Evolutionary conservation across 2,797 vertebrate genomes (phyloP).

Genomic region (Coregonus suidteri): DNA sequence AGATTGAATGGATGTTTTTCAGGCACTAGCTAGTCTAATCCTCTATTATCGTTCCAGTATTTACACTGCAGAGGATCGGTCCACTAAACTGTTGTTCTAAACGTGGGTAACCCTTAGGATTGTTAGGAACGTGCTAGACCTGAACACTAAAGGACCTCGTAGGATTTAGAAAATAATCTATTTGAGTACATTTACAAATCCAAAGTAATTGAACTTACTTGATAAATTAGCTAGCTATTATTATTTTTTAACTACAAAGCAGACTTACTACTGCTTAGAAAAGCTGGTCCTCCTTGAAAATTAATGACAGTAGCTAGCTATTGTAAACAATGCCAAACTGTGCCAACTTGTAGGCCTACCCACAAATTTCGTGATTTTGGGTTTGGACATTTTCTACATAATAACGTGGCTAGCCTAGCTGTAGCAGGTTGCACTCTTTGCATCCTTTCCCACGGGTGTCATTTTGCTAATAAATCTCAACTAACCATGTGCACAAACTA

Average conservation of each 20-base stretch:
- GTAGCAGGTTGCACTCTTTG: neutral
- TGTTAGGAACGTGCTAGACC: neutral
- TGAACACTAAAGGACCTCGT: neutral
- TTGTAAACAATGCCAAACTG: too few species aligned
- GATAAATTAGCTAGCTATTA: neutral
- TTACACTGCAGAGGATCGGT: constrained; percentile 26
- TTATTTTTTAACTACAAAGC: neutral
- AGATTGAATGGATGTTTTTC: neutral
- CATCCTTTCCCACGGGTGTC: neutral
- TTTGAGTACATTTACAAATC: neutral
- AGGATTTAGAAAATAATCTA: neutral
- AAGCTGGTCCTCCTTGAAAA: neutral
- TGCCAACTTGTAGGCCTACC: neutral
- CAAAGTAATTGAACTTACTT: neutral
- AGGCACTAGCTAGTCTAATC: neutral
- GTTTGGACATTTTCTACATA: neutral
- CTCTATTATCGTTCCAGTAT: constrained; percentile 51
- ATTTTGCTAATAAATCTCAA: neutral
- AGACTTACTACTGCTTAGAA: neutral
- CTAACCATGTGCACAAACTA: constrained; percentile 33
- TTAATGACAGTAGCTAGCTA: too few species aligned
- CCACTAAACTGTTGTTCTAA: neutral
- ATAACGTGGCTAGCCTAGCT: neutral
- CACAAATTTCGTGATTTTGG: neutral
- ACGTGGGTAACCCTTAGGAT: neutral